A percentile compares a stretch with the other conserved stretches of the same genome.
Evolutionary conservation across 2,113 vertebrate genomes (phyloP).

Genomic region (Cranoglanis bouderius): DNA sequence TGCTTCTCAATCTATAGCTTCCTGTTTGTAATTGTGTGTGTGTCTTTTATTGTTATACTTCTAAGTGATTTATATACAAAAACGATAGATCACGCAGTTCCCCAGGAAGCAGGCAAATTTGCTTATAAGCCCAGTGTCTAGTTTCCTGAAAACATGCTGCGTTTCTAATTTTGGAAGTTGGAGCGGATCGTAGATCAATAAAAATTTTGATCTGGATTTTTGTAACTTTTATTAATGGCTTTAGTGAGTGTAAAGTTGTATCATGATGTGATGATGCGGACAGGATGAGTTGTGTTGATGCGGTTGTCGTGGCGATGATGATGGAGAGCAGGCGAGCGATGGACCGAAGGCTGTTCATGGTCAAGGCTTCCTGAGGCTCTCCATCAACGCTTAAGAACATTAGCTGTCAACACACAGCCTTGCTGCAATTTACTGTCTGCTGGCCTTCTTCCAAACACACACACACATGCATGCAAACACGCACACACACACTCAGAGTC

Average conservation of each 20-base stretch:
- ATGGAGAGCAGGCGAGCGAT: constrained; percentile 34
- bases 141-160: background rate
- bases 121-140: background rate
- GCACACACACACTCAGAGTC: constrained; percentile 1
- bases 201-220: background rate
- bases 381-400: constrained; percentile 51
- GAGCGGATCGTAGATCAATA: background rate
- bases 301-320: constrained; percentile 33
- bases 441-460: constrained; percentile 24
- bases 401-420: constrained; percentile 44
- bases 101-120: background rate
- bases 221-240: background rate
- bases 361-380: constrained; percentile 50
- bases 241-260: background rate
- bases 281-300: constrained; percentile 21
- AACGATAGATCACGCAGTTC: background rate
- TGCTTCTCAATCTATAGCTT: constrained; percentile 35
- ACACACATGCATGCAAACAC: background rate
- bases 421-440: constrained; percentile 24
- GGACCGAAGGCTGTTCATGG: constrained; percentile 41
- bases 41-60: background rate
- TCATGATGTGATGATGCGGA: background rate
- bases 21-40: constrained; percentile 28
- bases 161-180: background rate
- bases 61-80: background rate